A percentile compares a stretch with the other conserved stretches of the same genome.
Conservation (phyloP, 2,888 invertebrate genomes). For the Aphodius granarius region DNA sequence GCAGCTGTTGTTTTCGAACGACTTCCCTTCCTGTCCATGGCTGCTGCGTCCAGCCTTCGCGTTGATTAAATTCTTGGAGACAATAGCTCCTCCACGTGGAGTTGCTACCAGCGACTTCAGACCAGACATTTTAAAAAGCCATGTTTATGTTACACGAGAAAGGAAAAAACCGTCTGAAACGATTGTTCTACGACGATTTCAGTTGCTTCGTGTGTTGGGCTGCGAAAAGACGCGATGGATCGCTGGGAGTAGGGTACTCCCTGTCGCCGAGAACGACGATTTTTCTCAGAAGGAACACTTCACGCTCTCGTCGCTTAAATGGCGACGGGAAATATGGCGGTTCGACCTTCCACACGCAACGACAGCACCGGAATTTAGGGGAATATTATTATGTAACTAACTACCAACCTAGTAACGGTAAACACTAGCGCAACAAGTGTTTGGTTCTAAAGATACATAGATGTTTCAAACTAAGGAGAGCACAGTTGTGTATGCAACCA, state of each 20-base stretch:
- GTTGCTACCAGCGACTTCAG: conserved; percentile 68
- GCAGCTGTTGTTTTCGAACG: conserved; percentile 69
- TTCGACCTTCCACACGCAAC: conserved; percentile 20
- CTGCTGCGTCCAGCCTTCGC: conserved; percentile 43
- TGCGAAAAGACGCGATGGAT: conserved; percentile 23
- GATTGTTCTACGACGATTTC: conserved; percentile 39
- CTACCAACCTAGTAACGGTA: neutral
- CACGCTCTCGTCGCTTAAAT: conserved; percentile 67
- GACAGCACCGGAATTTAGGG: conserved; percentile 23
- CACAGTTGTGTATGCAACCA: too few species aligned
- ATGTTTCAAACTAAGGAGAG: too few species aligned
- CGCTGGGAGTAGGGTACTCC: conserved; percentile 54
- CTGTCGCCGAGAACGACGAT: conserved; percentile 71
- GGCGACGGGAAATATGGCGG: conserved; percentile 62
- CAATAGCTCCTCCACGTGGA: conserved; percentile 72
- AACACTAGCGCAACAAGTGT: neutral
- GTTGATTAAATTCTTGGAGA: conserved; percentile 54
- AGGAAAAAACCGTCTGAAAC: conserved; percentile 53
- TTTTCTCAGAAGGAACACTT: conserved; percentile 52
- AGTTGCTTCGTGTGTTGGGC: conserved; percentile 26
- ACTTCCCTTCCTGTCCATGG: conserved; percentile 77
- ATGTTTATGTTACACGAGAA: conserved; percentile 68
- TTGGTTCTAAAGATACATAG: too few species aligned
- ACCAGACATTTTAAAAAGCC: conserved; percentile 82
- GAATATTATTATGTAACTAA: conserved; percentile 17